phyloP scores from a whole-genome alignment of 2,113 vertebrate genomes.

The Stercorarius parasiticus region DNA sequence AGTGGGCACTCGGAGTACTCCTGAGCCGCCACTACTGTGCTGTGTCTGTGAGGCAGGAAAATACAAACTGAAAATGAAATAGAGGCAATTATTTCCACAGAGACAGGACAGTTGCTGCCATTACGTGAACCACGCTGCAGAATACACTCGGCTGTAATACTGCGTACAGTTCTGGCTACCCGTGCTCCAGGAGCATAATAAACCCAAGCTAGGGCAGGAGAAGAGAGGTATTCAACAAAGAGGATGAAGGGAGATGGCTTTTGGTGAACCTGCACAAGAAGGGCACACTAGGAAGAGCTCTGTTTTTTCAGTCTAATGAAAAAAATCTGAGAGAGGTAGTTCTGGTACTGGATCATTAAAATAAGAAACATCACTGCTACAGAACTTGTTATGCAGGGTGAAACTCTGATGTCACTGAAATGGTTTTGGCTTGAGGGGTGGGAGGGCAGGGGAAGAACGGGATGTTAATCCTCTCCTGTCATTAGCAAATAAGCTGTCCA shows the following conservation, averaged over 20 bases:
- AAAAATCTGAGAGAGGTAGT: neutral
- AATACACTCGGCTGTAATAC: neutral
- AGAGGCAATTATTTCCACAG: neutral
- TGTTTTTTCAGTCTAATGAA: neutral
- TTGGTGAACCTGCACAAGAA: neutral
- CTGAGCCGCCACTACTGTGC: neutral
- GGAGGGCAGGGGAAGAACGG: neutral
- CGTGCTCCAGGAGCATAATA: accelerated
- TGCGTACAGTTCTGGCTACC: neutral
- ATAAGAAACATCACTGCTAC: neutral
- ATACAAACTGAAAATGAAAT: neutral
- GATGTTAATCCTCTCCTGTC: neutral
- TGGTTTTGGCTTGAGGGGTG: neutral
- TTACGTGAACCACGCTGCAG: neutral
- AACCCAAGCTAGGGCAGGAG: neutral
- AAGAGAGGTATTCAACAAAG: neutral
- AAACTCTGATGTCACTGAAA: neutral
- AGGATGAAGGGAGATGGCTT: accelerated
- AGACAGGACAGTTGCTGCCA: neutral
- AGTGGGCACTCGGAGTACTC: neutral
- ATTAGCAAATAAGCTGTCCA: neutral
- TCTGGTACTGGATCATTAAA: neutral
- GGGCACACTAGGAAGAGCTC: neutral
- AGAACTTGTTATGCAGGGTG: accelerated
- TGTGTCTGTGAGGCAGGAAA: neutral